Evolutionary conservation across 2,797 vertebrate species (phyloP).

Genomic region (Aselliscus stoliczkanus): DNA sequence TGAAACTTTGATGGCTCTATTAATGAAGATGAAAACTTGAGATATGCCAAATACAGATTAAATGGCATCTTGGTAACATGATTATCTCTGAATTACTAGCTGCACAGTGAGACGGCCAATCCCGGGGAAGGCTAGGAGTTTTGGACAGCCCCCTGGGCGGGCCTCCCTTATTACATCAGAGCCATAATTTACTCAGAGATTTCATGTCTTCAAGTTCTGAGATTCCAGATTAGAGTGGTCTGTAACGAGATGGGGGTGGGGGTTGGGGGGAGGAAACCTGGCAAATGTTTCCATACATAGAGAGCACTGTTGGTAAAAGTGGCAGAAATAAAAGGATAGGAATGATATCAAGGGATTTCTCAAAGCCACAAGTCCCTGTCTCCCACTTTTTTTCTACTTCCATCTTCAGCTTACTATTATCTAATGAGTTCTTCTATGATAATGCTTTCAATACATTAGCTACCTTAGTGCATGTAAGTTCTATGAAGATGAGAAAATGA

Average conservation of each 20-base stretch:
- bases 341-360: background rate
- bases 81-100: constrained; percentile 67
- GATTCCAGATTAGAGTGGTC: background rate
- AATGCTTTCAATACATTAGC: fast-evolving
- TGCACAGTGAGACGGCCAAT: background rate
- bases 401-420: fast-evolving
- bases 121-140: background rate
- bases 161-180: background rate
- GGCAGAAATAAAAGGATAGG: background rate
- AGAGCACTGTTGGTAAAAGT: background rate
- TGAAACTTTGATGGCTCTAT: constrained; percentile 61
- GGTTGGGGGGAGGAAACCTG: background rate
- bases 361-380: background rate
- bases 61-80: constrained; percentile 62
- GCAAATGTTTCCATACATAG: fast-evolving
- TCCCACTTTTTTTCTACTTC: background rate
- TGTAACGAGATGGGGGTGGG: background rate
- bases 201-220: background rate
- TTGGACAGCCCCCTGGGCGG: background rate
- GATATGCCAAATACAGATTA: constrained; percentile 71
- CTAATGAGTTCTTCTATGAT: background rate
- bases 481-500: background rate
- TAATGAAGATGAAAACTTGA: constrained; percentile 66
- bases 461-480: fast-evolving
- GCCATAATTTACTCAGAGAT: background rate